A percentile compares a stretch with the other conserved stretches of the same genome.
phyloP scores from a whole-genome alignment of 2,888 invertebrate genomes.

The Tetheella fluctuosa region DNA sequence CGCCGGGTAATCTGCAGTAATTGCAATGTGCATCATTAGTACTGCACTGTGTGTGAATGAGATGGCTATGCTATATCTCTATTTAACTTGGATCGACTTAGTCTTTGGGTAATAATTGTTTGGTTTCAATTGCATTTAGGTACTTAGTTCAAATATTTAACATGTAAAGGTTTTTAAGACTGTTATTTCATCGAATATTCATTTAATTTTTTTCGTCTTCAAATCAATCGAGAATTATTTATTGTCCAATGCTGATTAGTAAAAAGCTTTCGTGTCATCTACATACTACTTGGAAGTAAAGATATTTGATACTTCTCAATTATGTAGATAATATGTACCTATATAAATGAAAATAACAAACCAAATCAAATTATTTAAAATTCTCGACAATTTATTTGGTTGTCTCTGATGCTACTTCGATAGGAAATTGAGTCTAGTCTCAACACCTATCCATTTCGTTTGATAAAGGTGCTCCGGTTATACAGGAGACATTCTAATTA shows the following conservation, averaged over 20 bases:
- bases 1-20: conserved; percentile 53
- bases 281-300: no score
- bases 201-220: no score
- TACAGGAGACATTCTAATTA: conserved; percentile 73
- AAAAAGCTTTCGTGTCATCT: no score
- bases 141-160: background rate
- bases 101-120: conserved; percentile 33
- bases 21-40: conserved; percentile 64
- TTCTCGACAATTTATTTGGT: conserved; percentile 14
- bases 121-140: conserved; percentile 13
- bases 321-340: no score
- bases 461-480: conserved; percentile 42
- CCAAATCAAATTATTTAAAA: conserved; percentile 21
- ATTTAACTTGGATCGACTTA: conserved; percentile 30
- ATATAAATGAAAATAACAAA: background rate
- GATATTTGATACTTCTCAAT: no score
- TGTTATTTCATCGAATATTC: background rate
- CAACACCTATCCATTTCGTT: conserved; percentile 37
- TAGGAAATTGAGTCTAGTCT: conserved; percentile 39
- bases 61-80: conserved; percentile 22
- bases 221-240: no score
- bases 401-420: conserved; percentile 18
- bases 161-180: background rate
- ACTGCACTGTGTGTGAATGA: conserved; percentile 30
- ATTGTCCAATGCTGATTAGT: no score